A percentile compares a stretch with the other conserved stretches of the same genome.
Evolutionary conservation across 2,888 invertebrate species (phyloP).

Genomic region (Trichopoda pennipes): DNA sequence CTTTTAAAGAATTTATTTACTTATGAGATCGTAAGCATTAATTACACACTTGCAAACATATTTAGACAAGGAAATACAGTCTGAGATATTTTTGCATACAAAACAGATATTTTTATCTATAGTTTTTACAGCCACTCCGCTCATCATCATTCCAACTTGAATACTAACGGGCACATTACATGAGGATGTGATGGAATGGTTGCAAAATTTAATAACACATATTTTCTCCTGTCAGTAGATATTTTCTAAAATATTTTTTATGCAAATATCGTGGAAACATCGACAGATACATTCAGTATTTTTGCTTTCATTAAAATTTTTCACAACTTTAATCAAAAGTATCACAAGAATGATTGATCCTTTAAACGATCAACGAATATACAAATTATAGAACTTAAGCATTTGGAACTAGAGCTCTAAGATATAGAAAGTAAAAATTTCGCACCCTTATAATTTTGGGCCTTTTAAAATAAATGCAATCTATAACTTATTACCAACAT

Average conservation of each 20-base stretch:
- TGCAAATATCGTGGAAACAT: constrained; percentile 8
- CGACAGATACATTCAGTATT: neutral
- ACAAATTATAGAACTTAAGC: too few species aligned
- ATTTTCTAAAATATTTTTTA: constrained; percentile 24
- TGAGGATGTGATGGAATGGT: neutral
- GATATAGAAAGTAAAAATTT: too few species aligned
- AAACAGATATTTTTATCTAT: neutral
- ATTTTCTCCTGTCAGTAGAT: constrained; percentile 43
- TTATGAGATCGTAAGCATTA: constrained; percentile 19
- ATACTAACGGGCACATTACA: neutral
- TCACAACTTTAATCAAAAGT: too few species aligned
- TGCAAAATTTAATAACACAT: neutral
- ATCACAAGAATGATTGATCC: too few species aligned
- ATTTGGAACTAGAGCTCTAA: too few species aligned
- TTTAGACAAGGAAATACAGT: neutral
- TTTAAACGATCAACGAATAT: too few species aligned
- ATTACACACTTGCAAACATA: constrained; percentile 18
- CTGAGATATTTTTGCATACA: too few species aligned
- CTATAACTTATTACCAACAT: too few species aligned
- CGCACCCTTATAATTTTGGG: too few species aligned
- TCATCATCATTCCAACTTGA: neutral
- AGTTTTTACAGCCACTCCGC: constrained; percentile 18
- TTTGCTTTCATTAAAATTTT: neutral
- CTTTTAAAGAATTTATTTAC: constrained; percentile 25
- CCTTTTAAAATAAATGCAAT: too few species aligned